Evolutionary conservation across 2,113 vertebrate genomes (phyloP), one percentile per base, ranked within the genome.

Genomic region (Grallaria varia): DNA sequence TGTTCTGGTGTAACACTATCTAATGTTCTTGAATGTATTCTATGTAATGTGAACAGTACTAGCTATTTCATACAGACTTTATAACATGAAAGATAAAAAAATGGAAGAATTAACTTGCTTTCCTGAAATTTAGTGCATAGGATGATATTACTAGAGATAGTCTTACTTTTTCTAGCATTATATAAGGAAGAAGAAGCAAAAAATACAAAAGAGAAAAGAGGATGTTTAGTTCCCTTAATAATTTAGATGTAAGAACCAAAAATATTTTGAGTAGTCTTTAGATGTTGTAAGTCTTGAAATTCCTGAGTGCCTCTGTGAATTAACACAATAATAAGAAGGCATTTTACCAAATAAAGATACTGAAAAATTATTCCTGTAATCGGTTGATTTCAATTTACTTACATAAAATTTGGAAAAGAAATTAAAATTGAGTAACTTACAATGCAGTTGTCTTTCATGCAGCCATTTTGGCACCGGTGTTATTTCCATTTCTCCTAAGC

Each of bases 341-440:
- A 35, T 80, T 94, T 86, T 40, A 18, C 56, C 30, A 42, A 31
- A 45, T 3, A 56, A 44, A 88, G 4, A 12, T 60, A 67, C 12
- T 42, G 44, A 59, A 96, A 78, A 53, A 62, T 17, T 55, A 25
- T 53, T 72, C 39, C 7, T 73, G 5, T 15, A 56, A 60, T 28
- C 62, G 5, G 6, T 66, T 62, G 42, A 66, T 9, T 53, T 52
- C 0, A 35, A 45, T 79, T 40, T 58, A n/a, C 96, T 97, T 77
- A 97, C 97, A 97, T 93, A 95, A 98, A 98, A 86, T 86, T 86
- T 95, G 63, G 68, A 91, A 97, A 98, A 98, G 9, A 97, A 91
- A 47, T 93, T 90, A 30, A 97, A 96, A 25, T 52, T 28, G 31
- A 84, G 75, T 68, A 98, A 89, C 53, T 86, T 84, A 24, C 64